phyloP scores from a whole-genome alignment of 2,888 invertebrate genomes.

The Clunio marinus region DNA sequence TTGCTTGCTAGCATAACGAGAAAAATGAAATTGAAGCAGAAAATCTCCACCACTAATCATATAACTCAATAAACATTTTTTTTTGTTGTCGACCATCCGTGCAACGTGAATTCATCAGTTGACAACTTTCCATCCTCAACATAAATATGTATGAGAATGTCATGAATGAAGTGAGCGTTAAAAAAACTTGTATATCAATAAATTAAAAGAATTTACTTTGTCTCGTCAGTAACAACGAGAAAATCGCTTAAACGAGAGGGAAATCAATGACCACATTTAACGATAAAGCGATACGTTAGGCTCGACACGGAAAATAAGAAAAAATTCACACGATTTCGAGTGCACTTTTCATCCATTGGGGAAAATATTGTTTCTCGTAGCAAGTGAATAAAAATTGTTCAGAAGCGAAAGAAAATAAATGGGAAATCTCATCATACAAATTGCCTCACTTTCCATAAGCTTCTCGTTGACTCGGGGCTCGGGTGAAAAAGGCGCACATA shows the following conservation, averaged over 20 bases:
- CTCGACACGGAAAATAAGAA: background rate
- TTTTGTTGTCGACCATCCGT: too few species aligned
- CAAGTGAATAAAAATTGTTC: background rate
- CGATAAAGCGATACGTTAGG: background rate
- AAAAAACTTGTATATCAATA: too few species aligned
- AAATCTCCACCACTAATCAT: slow-evolving; percentile 32
- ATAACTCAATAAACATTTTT: slow-evolving; percentile 28
- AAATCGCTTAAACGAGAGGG: too few species aligned
- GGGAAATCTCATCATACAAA: slow-evolving; percentile 16
- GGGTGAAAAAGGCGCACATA: background rate
- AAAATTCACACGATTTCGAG: background rate
- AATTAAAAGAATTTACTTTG: too few species aligned
- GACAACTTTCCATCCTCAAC: background rate
- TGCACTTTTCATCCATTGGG: background rate
- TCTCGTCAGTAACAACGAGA: too few species aligned
- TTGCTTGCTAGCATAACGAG: background rate
- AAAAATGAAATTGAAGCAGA: background rate
- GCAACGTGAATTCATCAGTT: background rate
- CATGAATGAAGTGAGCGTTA: background rate
- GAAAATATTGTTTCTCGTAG: background rate
- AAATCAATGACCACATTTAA: too few species aligned
- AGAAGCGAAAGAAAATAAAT: slow-evolving; percentile 30
- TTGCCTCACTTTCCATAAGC: background rate
- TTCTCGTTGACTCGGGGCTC: background rate
- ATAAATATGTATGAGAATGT: too few species aligned